These are phyloP conservation scores for Atrichornis clamosus DNA, from an alignment of 2,113 vertebrate genomes.

Conservation along the genomic window DNA sequence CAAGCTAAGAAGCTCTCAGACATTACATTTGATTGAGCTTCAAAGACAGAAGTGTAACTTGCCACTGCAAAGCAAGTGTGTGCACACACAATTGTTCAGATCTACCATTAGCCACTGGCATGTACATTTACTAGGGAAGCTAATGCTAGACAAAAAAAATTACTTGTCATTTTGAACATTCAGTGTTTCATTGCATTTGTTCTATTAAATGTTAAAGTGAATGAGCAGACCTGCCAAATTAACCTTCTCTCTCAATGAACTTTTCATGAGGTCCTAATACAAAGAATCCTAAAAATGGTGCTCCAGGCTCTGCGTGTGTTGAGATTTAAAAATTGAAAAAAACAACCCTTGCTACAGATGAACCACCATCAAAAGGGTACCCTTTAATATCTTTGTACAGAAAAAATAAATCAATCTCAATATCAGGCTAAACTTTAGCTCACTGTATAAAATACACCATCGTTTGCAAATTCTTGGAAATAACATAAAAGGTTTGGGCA, in stretches of 20 bases:
- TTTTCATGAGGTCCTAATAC: background rate
- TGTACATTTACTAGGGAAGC: background rate
- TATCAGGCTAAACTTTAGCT: background rate
- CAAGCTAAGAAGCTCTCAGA: background rate
- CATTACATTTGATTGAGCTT: background rate
- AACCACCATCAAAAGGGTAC: background rate
- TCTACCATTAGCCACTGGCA: background rate
- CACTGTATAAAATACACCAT: background rate
- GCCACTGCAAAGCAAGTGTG: background rate
- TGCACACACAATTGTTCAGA: background rate
- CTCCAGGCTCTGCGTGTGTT: background rate
- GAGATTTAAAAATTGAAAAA: background rate
- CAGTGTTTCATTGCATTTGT: background rate
- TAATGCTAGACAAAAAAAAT: background rate
- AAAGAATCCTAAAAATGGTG: background rate
- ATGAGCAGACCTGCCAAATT: background rate
- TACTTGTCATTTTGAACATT: background rate
- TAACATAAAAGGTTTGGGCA: background rate
- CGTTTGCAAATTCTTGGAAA: background rate
- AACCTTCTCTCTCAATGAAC: background rate
- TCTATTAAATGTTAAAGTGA: background rate
- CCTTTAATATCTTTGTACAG: background rate
- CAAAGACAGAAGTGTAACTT: background rate
- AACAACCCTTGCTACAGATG: background rate
- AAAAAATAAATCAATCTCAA: background rate